Conservation (phyloP, 2,113 vertebrate species). For the Etheostoma spectabile region DNA sequence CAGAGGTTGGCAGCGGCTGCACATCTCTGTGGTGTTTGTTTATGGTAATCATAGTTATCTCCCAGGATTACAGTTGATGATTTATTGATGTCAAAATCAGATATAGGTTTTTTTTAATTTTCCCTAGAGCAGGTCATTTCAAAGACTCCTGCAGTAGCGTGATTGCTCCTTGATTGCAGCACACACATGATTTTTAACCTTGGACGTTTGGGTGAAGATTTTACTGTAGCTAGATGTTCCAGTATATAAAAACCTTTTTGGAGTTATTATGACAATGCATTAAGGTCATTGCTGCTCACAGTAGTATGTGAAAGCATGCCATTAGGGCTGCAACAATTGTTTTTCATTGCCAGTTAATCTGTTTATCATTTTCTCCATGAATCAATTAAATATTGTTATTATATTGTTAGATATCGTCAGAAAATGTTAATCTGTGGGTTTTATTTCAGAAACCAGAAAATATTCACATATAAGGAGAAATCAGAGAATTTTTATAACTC, state of each 20-base stretch:
- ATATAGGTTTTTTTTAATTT: background rate
- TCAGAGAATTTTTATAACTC: no score
- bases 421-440: no score
- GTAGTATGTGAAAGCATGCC: background rate
- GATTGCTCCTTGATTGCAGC: conserved; percentile 37
- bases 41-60: conserved; percentile 15
- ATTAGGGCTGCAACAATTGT: no score
- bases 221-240: background rate
- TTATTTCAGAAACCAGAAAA: no score
- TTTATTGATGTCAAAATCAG: conserved; percentile 50
- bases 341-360: no score
- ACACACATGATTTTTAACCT: background rate
- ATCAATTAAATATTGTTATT: no score
- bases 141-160: background rate
- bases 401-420: no score
- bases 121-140: conserved; percentile 6
- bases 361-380: no score
- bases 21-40: conserved; percentile 7
- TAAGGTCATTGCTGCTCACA: no score
- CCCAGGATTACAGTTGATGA: conserved; percentile 27
- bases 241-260: background rate
- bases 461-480: no score
- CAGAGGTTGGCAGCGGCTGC: background rate
- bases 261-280: background rate
- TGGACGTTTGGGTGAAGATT: background rate